Evolutionary conservation across 2,797 vertebrate species (phyloP).

Genomic region (Mionectes olivaceus): DNA sequence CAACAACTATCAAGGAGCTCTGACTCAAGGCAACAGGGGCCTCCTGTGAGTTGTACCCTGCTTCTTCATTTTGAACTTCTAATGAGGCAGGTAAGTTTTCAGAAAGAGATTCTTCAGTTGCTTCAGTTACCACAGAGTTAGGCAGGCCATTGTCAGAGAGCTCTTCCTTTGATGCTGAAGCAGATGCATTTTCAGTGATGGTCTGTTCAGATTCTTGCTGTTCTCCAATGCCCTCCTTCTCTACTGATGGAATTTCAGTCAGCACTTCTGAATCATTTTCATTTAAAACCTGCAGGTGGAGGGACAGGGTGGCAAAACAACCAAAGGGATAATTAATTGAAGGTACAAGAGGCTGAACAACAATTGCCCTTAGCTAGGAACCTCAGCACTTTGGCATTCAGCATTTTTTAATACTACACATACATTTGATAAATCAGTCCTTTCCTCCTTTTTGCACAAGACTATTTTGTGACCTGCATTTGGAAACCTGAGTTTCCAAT

Average conservation of each 20-base stretch:
- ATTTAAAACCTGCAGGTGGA: constrained; percentile 54
- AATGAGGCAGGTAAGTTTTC: constrained; percentile 71
- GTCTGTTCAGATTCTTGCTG: constrained; percentile 45
- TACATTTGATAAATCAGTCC: not conserved
- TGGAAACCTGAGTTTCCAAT: not conserved
- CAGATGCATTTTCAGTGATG: constrained; percentile 2
- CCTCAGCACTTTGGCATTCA: not conserved
- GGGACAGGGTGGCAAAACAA: not conserved
- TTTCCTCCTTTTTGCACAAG: not conserved
- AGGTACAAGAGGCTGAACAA: not conserved
- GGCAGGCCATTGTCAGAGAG: constrained; percentile 66
- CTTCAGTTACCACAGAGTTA: constrained; percentile 48
- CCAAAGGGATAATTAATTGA: not conserved
- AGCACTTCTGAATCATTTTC: constrained; percentile 61
- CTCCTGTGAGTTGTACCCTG: constrained; percentile 65
- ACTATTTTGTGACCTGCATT: not conserved
- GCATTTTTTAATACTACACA: not conserved
- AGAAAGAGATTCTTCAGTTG: constrained; percentile 65
- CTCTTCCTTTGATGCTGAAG: constrained; percentile 55
- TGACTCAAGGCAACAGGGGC: constrained; percentile 59
- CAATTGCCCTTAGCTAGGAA: not conserved
- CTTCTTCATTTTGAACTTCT: constrained; percentile 75
- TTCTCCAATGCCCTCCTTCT: constrained; percentile 56
- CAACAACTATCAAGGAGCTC: constrained; percentile 76
- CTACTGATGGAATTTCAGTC: constrained; percentile 27